phyloP scores from a whole-genome alignment of 1,140 invertebrate genomes.

The Drosophila melanica region DNA sequence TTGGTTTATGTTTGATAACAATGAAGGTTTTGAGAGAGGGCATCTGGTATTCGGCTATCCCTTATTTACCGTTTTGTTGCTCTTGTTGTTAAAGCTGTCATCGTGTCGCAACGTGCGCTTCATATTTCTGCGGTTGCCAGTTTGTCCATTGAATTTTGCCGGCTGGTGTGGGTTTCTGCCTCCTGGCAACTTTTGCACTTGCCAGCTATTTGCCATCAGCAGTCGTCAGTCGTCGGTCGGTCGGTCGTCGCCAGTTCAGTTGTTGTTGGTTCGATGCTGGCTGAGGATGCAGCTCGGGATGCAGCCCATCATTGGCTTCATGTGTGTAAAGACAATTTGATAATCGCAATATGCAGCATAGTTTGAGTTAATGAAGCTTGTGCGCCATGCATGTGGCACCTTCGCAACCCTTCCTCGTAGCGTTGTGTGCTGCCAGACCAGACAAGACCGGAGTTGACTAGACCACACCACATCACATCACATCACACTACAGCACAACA shows the following conservation, averaged over 20 bases:
- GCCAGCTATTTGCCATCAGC: slow-evolving; percentile 64
- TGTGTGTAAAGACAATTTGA: slow-evolving; percentile 81
- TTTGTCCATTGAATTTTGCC: slow-evolving; percentile 22
- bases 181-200: slow-evolving; percentile 50
- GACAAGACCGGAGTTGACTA: not conserved
- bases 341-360: slow-evolving; percentile 82
- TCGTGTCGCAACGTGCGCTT: slow-evolving; percentile 45
- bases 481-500: slow-evolving; percentile 4
- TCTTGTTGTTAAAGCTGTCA: slow-evolving; percentile 13
- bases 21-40: no score
- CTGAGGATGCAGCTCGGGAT: not conserved
- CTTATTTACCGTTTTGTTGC: not conserved
- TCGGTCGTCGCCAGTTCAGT: slow-evolving; percentile 27
- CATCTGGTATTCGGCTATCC: no score
- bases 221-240: slow-evolving; percentile 36
- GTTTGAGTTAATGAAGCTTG: slow-evolving; percentile 82
- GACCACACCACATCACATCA: slow-evolving; percentile 13
- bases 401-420: slow-evolving; percentile 11
- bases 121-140: slow-evolving; percentile 74
- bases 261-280: slow-evolving; percentile 2
- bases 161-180: not conserved
- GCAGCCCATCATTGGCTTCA: slow-evolving; percentile 42
- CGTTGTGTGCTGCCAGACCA: slow-evolving; percentile 3
- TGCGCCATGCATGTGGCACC: slow-evolving; percentile 61
- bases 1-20: no score